phyloP scores from a whole-genome alignment of 2,797 vertebrate genomes.

The Dicrostonyx torquatus region DNA sequence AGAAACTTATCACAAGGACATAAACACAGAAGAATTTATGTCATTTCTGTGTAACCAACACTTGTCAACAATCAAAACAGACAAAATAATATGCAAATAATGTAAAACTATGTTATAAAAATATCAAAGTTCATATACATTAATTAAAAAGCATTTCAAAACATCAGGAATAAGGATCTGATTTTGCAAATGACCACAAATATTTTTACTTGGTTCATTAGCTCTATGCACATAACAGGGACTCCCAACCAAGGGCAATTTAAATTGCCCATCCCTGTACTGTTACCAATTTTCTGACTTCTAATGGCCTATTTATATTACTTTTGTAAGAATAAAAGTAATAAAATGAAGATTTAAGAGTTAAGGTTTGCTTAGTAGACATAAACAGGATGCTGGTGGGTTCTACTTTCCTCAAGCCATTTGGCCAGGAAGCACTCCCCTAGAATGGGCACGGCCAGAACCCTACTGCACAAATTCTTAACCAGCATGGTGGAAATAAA shows the following conservation, averaged over 20 bases:
- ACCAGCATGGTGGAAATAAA: neutral
- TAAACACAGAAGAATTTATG: constrained; percentile 11
- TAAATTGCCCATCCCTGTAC: neutral
- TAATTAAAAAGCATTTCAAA: constrained; percentile 41
- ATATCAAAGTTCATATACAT: neutral
- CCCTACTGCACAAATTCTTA: neutral
- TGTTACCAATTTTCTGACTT: neutral
- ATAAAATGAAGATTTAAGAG: constrained; percentile 13
- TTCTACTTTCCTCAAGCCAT: neutral
- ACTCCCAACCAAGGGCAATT: neutral
- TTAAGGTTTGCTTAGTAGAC: constrained; percentile 36
- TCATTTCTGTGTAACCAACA: neutral
- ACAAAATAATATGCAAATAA: constrained; percentile 4
- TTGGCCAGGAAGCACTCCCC: neutral
- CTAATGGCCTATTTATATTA: constrained; percentile 13
- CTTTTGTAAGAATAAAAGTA: constrained; percentile 47
- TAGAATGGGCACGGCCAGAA: neutral
- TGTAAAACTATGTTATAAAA: neutral
- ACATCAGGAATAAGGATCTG: neutral
- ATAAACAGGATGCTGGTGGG: neutral
- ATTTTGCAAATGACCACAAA: constrained; percentile 2
- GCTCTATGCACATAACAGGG: neutral
- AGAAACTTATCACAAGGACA: constrained; percentile 61
- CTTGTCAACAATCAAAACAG: constrained; percentile 14
- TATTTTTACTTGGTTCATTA: neutral